Evolutionary conservation across 2,888 invertebrate genomes (phyloP), one percentile per base, ranked within the genome.

Genomic region (Scrobipalpa atriplicella): DNA sequence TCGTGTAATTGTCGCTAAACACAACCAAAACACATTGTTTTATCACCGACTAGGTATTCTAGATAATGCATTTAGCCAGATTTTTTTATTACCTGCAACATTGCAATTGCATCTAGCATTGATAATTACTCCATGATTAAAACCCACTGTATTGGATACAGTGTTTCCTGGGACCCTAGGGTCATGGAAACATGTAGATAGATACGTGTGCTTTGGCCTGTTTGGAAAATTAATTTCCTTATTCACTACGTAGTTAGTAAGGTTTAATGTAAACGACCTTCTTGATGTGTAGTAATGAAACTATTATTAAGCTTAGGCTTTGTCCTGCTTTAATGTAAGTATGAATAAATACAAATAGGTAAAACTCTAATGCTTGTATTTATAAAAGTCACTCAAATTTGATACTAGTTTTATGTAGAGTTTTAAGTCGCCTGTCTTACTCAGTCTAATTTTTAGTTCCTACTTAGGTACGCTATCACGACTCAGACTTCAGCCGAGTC

Each of bases 41-140:
- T 41, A n/a, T 43, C 43, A 43, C n/a, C 11, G 41, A 10, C 11
- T 41, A 41, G 41, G 3, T 47, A 52, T 9, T 29, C 29, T 29
- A 21, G 54, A 13, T 21, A 56, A 21, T 10, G 21, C 13, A 21
- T 56, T 21, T 7, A 13, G 21, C 29, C 21, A 6, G 21, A 56
- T 9, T 29, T 11, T 6, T 11, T 13, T 56, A 21, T 21, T 2
- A 13, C 54, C 54, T 21, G 54, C 38, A 58, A 16, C 58, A 56
- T 10, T 38, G 58, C 38, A 29, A 56, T 2, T 38, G 58, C 38
- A 29, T 29, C 43, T 43, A 43, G 2, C 62, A 16, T 43, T 62
- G 18, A 16, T 62, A 62, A 62, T 62, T 47, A 51, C 62, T n/a
- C 47, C 62, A 47, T 62, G 47, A 62, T 62, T 62, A 62, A 39